Evolutionary conservation across 2,797 vertebrate genomes (phyloP), one percentile per base, ranked within the genome.

Genomic region (Caiman crocodilus): DNA sequence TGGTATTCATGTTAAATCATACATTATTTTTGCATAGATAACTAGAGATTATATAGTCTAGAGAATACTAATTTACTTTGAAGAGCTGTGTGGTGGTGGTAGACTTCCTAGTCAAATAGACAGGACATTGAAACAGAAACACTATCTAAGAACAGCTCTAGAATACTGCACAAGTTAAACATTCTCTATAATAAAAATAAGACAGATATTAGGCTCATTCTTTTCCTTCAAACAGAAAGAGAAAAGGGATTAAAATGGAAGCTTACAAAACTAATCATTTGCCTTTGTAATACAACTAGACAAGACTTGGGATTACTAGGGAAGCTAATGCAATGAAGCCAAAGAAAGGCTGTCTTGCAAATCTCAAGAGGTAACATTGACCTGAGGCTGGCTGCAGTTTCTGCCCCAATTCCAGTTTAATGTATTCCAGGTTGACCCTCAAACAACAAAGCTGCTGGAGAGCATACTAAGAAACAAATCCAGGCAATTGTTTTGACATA

Each of bases 351-450:
- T 89, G 90, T 93, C 94, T 91, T 23, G 0, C 63, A 92, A 88
- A 92, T 91, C 84, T 94, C 92, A 95, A 95, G 93, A 89, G 90
- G 92, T 91, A 92, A 88, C 9, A 42, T 57, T 91, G 95, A 95
- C 89, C 91, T 12, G 26, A 93, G 82, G 89, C 85, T 93, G 92
- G 79, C 91, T 93, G 92, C 94, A 89, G 81, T 90, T 92, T 96
- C 87, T 96, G 94, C 88, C 94, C 93, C 93, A 94, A 64, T 96
- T 97, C 95, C 90, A 92, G 90, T 79, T 93, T 92, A 95, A 90
- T 69, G 84, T 88, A 94, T 92, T 95, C 74, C 90, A 93, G 81
- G 93, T 18, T 42, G 89, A 94, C 87, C 94, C 87, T 83, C 17
- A 30, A 96, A 94, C 32, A 69, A 95, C 78, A 93, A 79, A 15